A percentile compares a stretch with the other conserved stretches of the same genome.
phyloP scores from a whole-genome alignment of 1,140 invertebrate species.

The Grapholita molesta region DNA sequence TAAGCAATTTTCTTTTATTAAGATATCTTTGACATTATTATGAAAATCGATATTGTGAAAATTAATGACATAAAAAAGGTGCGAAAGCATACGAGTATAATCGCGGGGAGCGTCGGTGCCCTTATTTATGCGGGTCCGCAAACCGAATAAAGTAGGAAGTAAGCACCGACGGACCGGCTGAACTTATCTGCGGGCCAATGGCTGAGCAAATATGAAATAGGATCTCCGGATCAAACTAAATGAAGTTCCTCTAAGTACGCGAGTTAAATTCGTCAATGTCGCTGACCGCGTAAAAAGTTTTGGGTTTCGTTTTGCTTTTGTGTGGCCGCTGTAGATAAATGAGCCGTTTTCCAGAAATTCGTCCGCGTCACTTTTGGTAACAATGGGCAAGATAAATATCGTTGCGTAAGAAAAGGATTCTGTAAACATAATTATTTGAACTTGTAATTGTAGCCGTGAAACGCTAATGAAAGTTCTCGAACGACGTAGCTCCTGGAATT shows the following conservation, averaged over 20 bases:
- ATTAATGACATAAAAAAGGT: no score
- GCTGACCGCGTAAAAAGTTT: slow-evolving; percentile 76
- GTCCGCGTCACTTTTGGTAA: slow-evolving; percentile 72
- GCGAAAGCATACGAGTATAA: background rate
- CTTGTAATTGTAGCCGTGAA: slow-evolving; percentile 67
- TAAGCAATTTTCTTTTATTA: no score
- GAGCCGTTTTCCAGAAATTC: slow-evolving; percentile 74
- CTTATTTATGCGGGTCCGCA: slow-evolving; percentile 66
- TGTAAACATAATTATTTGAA: slow-evolving; percentile 75
- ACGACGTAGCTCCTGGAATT: slow-evolving; percentile 48
- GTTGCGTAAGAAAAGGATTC: slow-evolving; percentile 74
- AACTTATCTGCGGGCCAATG: slow-evolving; percentile 64
- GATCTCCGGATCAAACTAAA: slow-evolving; percentile 37
- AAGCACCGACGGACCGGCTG: slow-evolving; percentile 35
- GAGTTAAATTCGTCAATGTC: slow-evolving; percentile 50
- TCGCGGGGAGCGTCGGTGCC: slow-evolving; percentile 37
- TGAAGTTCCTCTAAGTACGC: slow-evolving; percentile 31
- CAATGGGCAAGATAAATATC: slow-evolving; percentile 75
- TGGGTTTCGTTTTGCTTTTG: slow-evolving; percentile 72
- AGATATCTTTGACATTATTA: no score
- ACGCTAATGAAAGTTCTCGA: slow-evolving; percentile 63
- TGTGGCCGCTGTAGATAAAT: slow-evolving; percentile 70
- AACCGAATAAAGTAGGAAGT: slow-evolving; percentile 62
- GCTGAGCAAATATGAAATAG: slow-evolving; percentile 59
- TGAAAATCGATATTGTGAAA: no score